A percentile compares a stretch with the other conserved stretches of the same genome.
Conservation (phyloP, 1,140 invertebrate genomes). For the Druon quercuslanigerum region DNA sequence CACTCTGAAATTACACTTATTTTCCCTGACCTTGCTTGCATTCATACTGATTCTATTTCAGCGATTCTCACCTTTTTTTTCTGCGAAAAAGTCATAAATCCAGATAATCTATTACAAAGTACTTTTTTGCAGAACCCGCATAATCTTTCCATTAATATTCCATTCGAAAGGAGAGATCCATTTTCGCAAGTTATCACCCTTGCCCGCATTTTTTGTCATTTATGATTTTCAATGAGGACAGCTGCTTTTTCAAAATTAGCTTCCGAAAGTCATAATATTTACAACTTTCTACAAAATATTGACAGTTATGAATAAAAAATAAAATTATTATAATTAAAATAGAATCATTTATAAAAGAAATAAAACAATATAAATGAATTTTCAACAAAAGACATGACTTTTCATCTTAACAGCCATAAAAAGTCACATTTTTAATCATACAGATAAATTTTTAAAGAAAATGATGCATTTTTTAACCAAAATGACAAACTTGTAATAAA, state of each 20-base stretch:
- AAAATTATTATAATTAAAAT: too few species aligned
- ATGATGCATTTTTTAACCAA: too few species aligned
- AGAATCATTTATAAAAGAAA: too few species aligned
- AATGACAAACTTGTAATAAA: too few species aligned
- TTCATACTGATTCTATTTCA: neutral
- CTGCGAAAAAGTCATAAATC: neutral
- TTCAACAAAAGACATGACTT: too few species aligned
- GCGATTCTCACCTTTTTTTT: neutral
- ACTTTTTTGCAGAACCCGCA: constrained; percentile 20
- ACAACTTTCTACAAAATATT: too few species aligned
- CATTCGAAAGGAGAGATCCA: neutral
- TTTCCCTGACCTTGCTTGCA: neutral
- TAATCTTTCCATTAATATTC: constrained; percentile 17
- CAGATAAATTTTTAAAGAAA: too few species aligned
- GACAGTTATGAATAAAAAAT: too few species aligned
- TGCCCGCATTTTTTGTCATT: constrained; percentile 16
- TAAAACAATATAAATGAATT: too few species aligned
- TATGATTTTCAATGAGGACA: constrained; percentile 1
- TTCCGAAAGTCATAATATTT: too few species aligned
- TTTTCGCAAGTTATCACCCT: neutral
- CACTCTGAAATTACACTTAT: neutral
- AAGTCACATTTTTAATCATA: too few species aligned
- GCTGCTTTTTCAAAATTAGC: neutral
- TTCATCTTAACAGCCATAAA: too few species aligned
- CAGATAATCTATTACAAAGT: neutral